Base-by-base conservation (phyloP, 2,888 invertebrate species). In the Malacosoma neustria region DNA sequence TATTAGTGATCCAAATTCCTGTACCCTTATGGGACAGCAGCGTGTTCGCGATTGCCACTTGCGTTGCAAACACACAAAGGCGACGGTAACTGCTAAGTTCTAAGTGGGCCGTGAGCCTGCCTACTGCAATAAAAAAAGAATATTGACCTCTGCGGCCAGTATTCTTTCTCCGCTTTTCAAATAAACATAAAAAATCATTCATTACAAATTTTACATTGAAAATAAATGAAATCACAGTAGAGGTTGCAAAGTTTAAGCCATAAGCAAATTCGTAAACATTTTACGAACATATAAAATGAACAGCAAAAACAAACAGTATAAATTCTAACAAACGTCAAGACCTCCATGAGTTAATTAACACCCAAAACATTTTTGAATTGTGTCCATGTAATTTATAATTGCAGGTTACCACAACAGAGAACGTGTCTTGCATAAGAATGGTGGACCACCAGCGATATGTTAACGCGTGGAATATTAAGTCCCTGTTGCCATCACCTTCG, bases 301-400 rank as follows among this genome's bases (percentile, higher is more conserved):
- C n/a, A n/a, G n/a, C n/a, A n/a, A n/a, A n/a, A n/a, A n/a, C n/a
- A n/a, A n/a, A n/a, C n/a, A n/a, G n/a, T n/a, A n/a, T n/a, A n/a
- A n/a, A n/a, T n/a, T n/a, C n/a, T n/a, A n/a, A n/a, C n/a, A n/a
- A n/a, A n/a, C n/a, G n/a, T n/a, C 22, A 22, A 22, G 22, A 22
- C 22, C 22, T 22, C 22, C 22, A 22, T 22, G 22, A 7, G 22
- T 11, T 34, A 39, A 39, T 39, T 39, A 35, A 30, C 33, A 39
- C 32, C 29, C 39, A 40, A 37, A 11, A 31, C 36, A 30, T 36
- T 39, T 37, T 41, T 38, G 39, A 41, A 48, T 39, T 31, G 48
- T 41, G 33, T 38, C 37, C 37, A 38, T 46, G 39, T 40, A 49
- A 44, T 44, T 41, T 39, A 39, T 39, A 39, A 39, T 39, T 39